These are phyloP conservation scores for Morpho achilles DNA, from an alignment of 2,888 invertebrate species.

Conservation along the genomic window DNA sequence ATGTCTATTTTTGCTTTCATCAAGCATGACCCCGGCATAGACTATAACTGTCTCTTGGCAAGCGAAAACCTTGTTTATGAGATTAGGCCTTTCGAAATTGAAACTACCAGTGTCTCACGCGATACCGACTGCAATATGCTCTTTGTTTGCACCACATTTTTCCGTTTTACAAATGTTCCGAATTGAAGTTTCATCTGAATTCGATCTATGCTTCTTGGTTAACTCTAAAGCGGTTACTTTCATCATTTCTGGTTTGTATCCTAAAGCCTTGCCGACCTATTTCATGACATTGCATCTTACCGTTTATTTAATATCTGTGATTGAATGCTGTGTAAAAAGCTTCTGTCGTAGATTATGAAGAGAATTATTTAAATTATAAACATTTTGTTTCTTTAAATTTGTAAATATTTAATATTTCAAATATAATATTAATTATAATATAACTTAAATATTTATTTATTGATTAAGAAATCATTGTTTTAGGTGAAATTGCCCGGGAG, in stretches of 20 bases:
- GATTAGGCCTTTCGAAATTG: conserved; percentile 17
- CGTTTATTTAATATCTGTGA: conserved; percentile 40
- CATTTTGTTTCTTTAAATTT: neutral
- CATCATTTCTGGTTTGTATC: conserved; percentile 72
- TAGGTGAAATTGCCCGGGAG: conserved; percentile 87
- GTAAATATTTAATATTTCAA: neutral
- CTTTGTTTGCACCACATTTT: conserved; percentile 56
- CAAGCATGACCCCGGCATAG: conserved; percentile 65
- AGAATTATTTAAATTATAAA: conserved; percentile 7
- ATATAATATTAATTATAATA: neutral
- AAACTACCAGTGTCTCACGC: conserved; percentile 16
- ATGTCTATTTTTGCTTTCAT: conserved; percentile 46
- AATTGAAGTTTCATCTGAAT: conserved; percentile 40
- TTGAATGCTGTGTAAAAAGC: conserved; percentile 60
- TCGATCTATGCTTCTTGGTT: conserved; percentile 74
- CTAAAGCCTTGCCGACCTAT: conserved; percentile 52
- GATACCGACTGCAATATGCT: conserved; percentile 31
- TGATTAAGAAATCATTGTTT: conserved; percentile 47
- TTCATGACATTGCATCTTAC: conserved; percentile 63
- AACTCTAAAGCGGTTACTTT: conserved; percentile 74
- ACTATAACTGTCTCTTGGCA: conserved; percentile 43
- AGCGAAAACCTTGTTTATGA: conserved; percentile 35
- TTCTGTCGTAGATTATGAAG: conserved; percentile 61
- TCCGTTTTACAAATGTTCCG: conserved; percentile 34
- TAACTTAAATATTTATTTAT: neutral